Evolutionary conservation across 2,113 vertebrate species (phyloP).

Genomic region (Malurus elegans): DNA sequence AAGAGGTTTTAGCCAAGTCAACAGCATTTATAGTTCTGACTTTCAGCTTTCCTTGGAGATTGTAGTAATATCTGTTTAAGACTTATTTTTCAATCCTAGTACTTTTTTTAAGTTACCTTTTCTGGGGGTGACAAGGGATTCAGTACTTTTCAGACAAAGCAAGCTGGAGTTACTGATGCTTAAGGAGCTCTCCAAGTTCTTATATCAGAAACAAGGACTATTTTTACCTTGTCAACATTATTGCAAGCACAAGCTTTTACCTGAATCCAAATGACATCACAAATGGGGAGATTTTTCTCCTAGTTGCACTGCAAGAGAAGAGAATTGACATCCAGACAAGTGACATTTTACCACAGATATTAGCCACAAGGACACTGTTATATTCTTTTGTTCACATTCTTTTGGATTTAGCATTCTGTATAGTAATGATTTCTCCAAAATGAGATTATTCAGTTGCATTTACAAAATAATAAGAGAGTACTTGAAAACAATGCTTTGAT

Average conservation of each 20-base stretch:
- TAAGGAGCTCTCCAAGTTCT: neutral
- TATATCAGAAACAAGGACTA: neutral
- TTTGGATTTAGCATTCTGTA: neutral
- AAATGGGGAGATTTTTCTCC: slow-evolving; percentile 74
- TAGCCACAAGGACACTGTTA: neutral
- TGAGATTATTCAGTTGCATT: neutral
- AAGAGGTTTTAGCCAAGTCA: neutral
- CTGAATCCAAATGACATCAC: slow-evolving; percentile 90
- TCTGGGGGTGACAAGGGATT: neutral
- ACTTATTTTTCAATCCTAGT: neutral
- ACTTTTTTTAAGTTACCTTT: neutral
- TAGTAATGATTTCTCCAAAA: neutral
- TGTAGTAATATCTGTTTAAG: neutral
- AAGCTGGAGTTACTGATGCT: neutral
- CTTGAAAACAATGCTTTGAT: neutral
- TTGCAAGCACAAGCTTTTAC: slow-evolving; percentile 72
- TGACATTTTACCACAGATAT: neutral
- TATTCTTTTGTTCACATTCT: neutral
- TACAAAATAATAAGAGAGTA: neutral
- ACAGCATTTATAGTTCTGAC: neutral
- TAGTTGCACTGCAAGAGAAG: slow-evolving; percentile 69
- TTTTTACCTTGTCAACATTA: neutral
- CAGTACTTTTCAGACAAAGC: neutral
- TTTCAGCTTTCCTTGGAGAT: neutral
- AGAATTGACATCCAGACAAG: neutral